Evolutionary conservation across 2,797 vertebrate genomes (phyloP), one percentile per base, ranked within the genome.

Genomic region (Pristis pectinata): DNA sequence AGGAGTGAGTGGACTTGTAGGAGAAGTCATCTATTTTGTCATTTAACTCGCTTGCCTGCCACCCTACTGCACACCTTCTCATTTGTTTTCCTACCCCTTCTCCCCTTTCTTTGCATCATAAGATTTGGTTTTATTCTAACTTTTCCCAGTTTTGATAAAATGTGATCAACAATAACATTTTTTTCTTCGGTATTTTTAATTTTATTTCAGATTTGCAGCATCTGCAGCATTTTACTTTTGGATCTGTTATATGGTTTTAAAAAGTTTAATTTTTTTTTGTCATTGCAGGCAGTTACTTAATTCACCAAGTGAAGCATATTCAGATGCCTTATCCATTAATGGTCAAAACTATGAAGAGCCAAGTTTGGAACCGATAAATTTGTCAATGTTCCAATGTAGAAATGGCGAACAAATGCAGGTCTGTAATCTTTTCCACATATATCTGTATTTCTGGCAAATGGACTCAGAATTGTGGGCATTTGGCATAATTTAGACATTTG

Each of bases 341-440:
- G 92, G 70, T 74, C 92, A 94, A 74, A 94, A 76, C 70, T 94
- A 76, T 74, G 92, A 94, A 15, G 64, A 76, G 4, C 17, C 92
- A 74, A 94, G 67, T 53, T 94, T 94, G 44, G 92, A 94, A 56
- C 70, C 70, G 49, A 17, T 87, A 87, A 87, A 87, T 56, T 34
- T 87, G 53, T 56, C 49, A 56, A 49, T 74, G 22, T 94, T 72
- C 92, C 64, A 72, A 44, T 27, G 13, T 74, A 94, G 92, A 94
- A 94, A 94, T 74, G 92, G 92, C 13, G 70, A 94, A 53, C 92
- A 91, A 41, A 3, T 94, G 15, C 92, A 94, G 92, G 92, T 94
- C 67, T 94, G 92, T 94, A 49, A 53, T 94, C 10, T 67, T 94
- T 94, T 72, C 22, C 41, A 49, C 9, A 24, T 93, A 30, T 72